phyloP scores from a whole-genome alignment of 2,888 invertebrate genomes.

The Meiosimyza platycephala region DNA sequence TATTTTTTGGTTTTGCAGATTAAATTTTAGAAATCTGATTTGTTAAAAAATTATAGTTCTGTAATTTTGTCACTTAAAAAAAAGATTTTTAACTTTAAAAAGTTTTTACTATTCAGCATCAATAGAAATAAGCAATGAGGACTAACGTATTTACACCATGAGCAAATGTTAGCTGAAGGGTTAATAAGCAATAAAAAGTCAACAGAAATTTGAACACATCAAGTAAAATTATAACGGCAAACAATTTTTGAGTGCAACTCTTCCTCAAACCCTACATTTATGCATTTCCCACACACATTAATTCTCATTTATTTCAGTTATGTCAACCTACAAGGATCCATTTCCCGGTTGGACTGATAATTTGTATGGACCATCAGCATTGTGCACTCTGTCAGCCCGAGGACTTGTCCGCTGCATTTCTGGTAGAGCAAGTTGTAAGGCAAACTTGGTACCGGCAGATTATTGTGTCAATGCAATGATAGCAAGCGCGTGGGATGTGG shows the following conservation, averaged over 20 bases:
- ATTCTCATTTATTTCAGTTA: conserved; percentile 64
- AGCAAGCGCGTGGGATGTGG: conserved; percentile 66
- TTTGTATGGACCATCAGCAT: conserved; percentile 67
- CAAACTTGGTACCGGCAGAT: conserved; percentile 67
- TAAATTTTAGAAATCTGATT: too few relatives aligned
- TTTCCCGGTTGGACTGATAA: conserved; percentile 68
- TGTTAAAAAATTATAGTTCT: too few relatives aligned
- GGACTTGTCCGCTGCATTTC: conserved; percentile 66
- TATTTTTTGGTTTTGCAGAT: too few relatives aligned
- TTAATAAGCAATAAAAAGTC: background rate
- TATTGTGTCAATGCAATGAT: conserved; percentile 68
- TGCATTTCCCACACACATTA: conserved; percentile 49
- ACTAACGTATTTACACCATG: too few relatives aligned
- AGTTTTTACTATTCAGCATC: too few relatives aligned
- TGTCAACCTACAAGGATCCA: conserved; percentile 68
- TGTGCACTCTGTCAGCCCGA: conserved; percentile 66
- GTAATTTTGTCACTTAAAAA: too few relatives aligned
- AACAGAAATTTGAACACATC: background rate
- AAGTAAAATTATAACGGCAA: conserved; percentile 5
- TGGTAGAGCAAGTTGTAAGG: conserved; percentile 61
- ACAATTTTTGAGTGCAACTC: background rate
- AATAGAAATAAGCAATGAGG: too few relatives aligned
- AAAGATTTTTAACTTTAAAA: too few relatives aligned
- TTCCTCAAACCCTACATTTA: background rate
- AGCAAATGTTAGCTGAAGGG: background rate